Conservation (phyloP, 2,113 vertebrate genomes). For the Myotis brandtii region DNA sequence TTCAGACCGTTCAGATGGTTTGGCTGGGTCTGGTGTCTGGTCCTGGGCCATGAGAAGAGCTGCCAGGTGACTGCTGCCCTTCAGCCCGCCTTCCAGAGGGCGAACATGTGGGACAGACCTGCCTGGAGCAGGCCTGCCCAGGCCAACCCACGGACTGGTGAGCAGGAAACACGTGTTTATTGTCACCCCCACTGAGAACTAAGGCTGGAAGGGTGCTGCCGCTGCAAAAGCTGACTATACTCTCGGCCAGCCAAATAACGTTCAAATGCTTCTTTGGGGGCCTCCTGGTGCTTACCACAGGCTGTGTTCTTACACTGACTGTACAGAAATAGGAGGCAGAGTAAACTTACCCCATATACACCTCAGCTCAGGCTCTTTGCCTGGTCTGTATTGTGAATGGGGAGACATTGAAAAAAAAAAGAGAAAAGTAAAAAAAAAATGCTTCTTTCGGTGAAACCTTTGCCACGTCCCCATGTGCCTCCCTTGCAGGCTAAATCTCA, state of each 20-base stretch:
- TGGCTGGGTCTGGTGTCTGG: neutral
- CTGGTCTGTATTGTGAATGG: too few species aligned
- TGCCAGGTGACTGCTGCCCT: neutral
- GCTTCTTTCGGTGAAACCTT: neutral
- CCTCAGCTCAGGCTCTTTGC: too few species aligned
- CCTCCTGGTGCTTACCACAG: too few species aligned
- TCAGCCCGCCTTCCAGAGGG: neutral
- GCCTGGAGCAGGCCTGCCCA: neutral
- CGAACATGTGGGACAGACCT: neutral
- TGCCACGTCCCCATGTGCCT: neutral
- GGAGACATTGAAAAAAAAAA: too few species aligned
- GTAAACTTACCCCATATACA: too few species aligned
- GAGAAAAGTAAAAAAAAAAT: neutral
- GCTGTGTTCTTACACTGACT: too few species aligned
- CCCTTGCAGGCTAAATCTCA: neutral
- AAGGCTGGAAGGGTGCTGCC: neutral
- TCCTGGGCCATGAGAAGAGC: neutral
- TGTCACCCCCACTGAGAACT: neutral
- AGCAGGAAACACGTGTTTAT: neutral
- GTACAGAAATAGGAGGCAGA: too few species aligned
- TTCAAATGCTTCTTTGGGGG: neutral
- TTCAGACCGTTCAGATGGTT: neutral
- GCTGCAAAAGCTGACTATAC: neutral
- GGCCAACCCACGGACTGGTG: neutral
- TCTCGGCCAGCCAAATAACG: neutral